phyloP scores from a whole-genome alignment of 2,797 vertebrate genomes.

The Bryconaethiops microstoma region DNA sequence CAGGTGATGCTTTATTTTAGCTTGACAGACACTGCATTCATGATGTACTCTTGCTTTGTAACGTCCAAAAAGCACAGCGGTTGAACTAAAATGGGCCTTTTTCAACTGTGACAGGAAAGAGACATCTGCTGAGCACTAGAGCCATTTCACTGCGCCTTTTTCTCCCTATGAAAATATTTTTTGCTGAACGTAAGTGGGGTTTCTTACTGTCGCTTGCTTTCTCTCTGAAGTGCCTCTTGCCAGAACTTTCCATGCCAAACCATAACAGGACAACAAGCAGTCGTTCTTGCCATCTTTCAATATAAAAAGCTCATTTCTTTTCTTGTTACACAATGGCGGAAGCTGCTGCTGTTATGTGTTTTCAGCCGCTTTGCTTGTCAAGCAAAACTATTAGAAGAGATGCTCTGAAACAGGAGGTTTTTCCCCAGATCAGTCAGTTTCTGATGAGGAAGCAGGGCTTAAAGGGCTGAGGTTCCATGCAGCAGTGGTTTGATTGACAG shows the following conservation, averaged over 20 bases:
- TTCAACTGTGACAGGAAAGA: slow-evolving; percentile 41
- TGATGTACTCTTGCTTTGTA: slow-evolving; percentile 20
- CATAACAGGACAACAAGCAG: slow-evolving; percentile 38
- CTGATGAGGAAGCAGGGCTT: slow-evolving; percentile 39
- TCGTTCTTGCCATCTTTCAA: slow-evolving; percentile 31
- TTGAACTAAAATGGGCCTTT: slow-evolving; percentile 28
- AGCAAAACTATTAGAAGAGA: slow-evolving; percentile 36
- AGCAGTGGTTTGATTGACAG: slow-evolving; percentile 37
- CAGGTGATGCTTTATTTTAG: slow-evolving; percentile 33
- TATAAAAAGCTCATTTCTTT: slow-evolving; percentile 20
- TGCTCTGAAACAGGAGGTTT: slow-evolving; percentile 38
- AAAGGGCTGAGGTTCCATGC: slow-evolving; percentile 38
- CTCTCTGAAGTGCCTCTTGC: slow-evolving; percentile 28
- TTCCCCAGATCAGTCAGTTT: slow-evolving; percentile 47
- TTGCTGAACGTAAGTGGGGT: slow-evolving; percentile 21
- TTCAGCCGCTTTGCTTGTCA: slow-evolving; percentile 27
- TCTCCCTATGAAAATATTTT: slow-evolving; percentile 27
- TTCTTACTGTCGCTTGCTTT: slow-evolving; percentile 8
- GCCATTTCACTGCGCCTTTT: slow-evolving; percentile 9
- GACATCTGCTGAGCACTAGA: slow-evolving; percentile 16
- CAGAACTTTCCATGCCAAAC: slow-evolving; percentile 42
- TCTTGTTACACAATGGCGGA: slow-evolving; percentile 29
- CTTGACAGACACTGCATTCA: slow-evolving; percentile 30
- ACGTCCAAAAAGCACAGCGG: slow-evolving; percentile 23
- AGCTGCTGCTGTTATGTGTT: slow-evolving; percentile 36